A percentile compares a stretch with the other conserved stretches of the same genome.
Conservation (phyloP, 2,113 vertebrate species). For the Pavo muticus region DNA sequence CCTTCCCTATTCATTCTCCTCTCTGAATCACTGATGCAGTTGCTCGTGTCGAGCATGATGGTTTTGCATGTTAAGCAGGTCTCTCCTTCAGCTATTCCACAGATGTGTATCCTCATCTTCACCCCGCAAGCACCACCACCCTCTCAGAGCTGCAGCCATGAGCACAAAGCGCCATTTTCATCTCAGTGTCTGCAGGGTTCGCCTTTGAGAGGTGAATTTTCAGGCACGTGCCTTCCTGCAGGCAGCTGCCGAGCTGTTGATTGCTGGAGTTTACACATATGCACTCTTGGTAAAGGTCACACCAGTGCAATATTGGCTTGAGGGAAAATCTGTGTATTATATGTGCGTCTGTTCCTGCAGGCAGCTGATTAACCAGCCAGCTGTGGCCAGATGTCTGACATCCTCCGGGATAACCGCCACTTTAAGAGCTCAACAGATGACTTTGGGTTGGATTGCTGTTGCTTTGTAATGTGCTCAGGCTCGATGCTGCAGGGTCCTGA, state of each 20-base stretch:
- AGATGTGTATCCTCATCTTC: background rate
- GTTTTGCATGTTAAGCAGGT: background rate
- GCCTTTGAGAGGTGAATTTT: fast-evolving
- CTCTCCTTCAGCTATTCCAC: background rate
- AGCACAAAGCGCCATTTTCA: background rate
- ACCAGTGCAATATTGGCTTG: background rate
- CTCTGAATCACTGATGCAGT: background rate
- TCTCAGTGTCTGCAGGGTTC: fast-evolving
- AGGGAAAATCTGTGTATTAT: background rate
- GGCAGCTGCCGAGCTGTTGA: background rate
- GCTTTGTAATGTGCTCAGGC: fast-evolving
- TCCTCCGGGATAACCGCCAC: background rate
- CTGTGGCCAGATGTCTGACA: slow-evolving; percentile 45
- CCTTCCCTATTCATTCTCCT: background rate
- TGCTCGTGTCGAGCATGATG: background rate
- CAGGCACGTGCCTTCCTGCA: background rate
- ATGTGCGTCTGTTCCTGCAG: background rate
- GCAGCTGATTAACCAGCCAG: slow-evolving; percentile 36
- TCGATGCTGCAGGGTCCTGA: fast-evolving
- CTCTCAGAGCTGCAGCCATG: fast-evolving
- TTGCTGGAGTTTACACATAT: background rate
- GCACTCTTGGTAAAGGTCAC: background rate
- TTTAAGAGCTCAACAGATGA: background rate
- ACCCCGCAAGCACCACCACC: fast-evolving
- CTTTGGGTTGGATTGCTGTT: background rate